Percentiles rank a stretch among this genome's conserved stretches.
phyloP scores from a whole-genome alignment of 1,140 invertebrate species.

The Bombus huntii region DNA sequence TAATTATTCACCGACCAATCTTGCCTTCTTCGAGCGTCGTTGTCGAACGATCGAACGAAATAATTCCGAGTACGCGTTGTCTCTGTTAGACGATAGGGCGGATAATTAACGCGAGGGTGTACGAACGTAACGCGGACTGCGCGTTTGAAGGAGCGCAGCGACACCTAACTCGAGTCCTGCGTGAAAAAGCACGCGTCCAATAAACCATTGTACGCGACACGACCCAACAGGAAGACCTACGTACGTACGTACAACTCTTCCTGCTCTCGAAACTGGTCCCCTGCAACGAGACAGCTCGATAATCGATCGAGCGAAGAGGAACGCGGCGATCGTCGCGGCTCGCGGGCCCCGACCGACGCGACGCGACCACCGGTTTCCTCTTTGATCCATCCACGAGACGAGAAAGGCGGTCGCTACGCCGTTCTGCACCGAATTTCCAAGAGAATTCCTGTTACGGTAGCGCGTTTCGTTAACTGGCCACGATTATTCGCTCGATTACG shows the following conservation, averaged over 20 bases:
- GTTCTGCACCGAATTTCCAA: neutral
- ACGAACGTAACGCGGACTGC: too few relatives aligned
- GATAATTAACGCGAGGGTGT: too few relatives aligned
- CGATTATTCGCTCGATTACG: too few relatives aligned
- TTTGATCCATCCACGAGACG: constrained; percentile 7
- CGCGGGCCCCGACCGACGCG: neutral
- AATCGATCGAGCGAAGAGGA: constrained; percentile 21
- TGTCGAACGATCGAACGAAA: accelerated
- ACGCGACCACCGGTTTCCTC: neutral
- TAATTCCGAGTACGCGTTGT: too few relatives aligned
- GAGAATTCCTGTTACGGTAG: neutral
- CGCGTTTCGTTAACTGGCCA: too few relatives aligned
- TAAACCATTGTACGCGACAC: neutral
- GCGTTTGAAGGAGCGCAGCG: too few relatives aligned
- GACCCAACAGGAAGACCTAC: neutral
- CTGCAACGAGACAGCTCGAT: constrained; percentile 13
- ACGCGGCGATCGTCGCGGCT: constrained; percentile 12
- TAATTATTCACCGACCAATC: too few relatives aligned
- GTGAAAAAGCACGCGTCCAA: neutral
- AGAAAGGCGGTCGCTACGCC: neutral
- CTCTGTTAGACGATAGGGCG: too few relatives aligned
- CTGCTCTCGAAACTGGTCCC: constrained; percentile 9
- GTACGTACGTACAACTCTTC: neutral
- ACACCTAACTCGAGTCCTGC: too few relatives aligned
- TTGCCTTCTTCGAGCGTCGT: accelerated